Evolutionary conservation across 1,140 invertebrate species (phyloP), one percentile per base, ranked within the genome.

Genomic region (Zaprionus gabonicus): DNA sequence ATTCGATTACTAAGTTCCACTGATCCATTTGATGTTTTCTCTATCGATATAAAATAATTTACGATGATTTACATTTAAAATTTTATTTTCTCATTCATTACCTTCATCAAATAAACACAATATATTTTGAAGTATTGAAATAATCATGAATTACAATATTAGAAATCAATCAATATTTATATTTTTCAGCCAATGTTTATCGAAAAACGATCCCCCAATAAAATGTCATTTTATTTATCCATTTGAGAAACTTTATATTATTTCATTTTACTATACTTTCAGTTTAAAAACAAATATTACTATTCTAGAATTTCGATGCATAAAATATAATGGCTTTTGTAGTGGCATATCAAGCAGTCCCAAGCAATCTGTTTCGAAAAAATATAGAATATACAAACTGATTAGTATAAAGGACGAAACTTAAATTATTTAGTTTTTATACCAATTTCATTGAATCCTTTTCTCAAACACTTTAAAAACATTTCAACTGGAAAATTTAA

Each of bases 401-500:
- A 41, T 10, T 25, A 20, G 0, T 2, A 46, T 15, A 46, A 7
- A 20, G 34, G 36, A 0, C 9, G 5, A 51, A 51, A 0, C 41
- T 25, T 7, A 34, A 51, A 6, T 1, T 6, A 20, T 7, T n/a
- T 20, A 2, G 23, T 25, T 20, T 1, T 17, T 28, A 58, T 76
- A 90, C 84, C 84, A 25, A 88, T 81, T 49, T 84, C 85, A 63
- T 76, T 28, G 27, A 75, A 80, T 53, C 79, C 63, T 23, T 75
- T 81, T 27, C 46, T 77, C 7, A 80, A 31, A 62, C 77, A 84
- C n/a, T 88, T 90, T 1, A 93, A 53, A 88, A 80, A 75, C 51
- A 91, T 81, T 28, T 93, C 93, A 83, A 94, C 93, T 25, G 93
- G 93, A 55, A 94, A 72, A 28, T 92, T 82, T 46, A 94, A 85